These are phyloP conservation scores for Pocillopora grandis DNA, from an alignment of 92 coral and sea anemone species.

Conservation along the genomic window DNA sequence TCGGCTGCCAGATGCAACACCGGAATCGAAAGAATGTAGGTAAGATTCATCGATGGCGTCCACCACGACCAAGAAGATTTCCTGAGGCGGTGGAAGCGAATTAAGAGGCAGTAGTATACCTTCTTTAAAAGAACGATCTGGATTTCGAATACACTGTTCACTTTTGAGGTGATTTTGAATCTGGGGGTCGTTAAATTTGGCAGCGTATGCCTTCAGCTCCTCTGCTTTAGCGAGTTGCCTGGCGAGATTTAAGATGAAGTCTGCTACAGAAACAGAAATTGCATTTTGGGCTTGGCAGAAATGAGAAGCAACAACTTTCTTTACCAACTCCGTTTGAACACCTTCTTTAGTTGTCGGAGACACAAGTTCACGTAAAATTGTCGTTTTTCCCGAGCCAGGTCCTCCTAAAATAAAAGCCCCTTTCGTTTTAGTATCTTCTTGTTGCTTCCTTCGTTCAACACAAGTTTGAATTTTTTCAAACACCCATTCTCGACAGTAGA, in stretches of 20 bases:
- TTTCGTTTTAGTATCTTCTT: slow-evolving; percentile 81
- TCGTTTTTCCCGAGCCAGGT: slow-evolving; percentile 97
- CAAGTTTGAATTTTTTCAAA: slow-evolving; percentile 88
- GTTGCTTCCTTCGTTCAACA: slow-evolving; percentile 73
- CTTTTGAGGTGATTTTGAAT: slow-evolving; percentile 79
- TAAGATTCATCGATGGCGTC: slow-evolving; percentile 96
- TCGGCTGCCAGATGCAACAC: slow-evolving; percentile 70
- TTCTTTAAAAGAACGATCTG: slow-evolving; percentile 90
- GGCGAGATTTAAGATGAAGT: slow-evolving; percentile 86
- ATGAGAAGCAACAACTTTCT: slow-evolving; percentile 85
- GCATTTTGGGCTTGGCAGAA: slow-evolving; percentile 87
- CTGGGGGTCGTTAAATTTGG: slow-evolving; percentile 69
- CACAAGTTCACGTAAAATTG: slow-evolving; percentile 78
- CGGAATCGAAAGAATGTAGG: slow-evolving; percentile 80
- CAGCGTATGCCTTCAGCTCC: slow-evolving; percentile 71
- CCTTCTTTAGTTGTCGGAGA: slow-evolving; percentile 75
- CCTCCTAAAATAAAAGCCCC: slow-evolving; percentile 95
- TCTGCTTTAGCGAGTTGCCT: slow-evolving; percentile 86
- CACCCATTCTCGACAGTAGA: slow-evolving; percentile 97
- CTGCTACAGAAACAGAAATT: slow-evolving; percentile 78
- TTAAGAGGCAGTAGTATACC: slow-evolving; percentile 92
- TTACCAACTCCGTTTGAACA: slow-evolving; percentile 65
- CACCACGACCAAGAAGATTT: slow-evolving; percentile 71
- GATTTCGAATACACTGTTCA: slow-evolving; percentile 81
- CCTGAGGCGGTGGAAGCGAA: slow-evolving; percentile 78